These are phyloP conservation scores for Epinotia demarniana DNA, from an alignment of 2,888 invertebrate species.

Conservation along the genomic window DNA sequence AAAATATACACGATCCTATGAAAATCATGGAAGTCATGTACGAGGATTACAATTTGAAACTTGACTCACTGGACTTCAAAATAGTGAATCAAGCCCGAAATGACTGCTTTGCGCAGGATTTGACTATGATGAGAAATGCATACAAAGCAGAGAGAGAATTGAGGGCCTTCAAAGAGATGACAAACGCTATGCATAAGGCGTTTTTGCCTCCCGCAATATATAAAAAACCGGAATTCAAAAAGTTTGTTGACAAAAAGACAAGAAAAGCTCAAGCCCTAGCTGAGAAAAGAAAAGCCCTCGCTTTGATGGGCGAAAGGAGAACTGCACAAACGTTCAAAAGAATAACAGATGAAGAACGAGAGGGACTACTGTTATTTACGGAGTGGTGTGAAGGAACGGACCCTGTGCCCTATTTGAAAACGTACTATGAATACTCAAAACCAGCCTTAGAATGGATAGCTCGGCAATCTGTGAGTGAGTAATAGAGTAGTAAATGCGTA, in stretches of 20 bases:
- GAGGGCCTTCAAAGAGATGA: constrained; percentile 75
- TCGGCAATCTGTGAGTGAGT: constrained; percentile 52
- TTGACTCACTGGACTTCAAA: constrained; percentile 76
- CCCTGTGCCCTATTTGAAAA: constrained; percentile 68
- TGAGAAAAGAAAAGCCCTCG: constrained; percentile 57
- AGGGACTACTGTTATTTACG: constrained; percentile 71
- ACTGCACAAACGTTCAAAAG: constrained; percentile 63
- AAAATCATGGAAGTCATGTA: constrained; percentile 79
- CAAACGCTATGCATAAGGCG: constrained; percentile 77
- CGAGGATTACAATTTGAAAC: constrained; percentile 74
- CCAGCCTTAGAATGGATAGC: constrained; percentile 66
- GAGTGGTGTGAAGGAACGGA: constrained; percentile 78
- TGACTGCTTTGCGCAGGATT: constrained; percentile 76
- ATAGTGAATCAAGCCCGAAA: constrained; percentile 74
- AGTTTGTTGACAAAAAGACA: constrained; percentile 71
- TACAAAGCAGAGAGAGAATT: constrained; percentile 74
- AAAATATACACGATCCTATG: constrained; percentile 75
- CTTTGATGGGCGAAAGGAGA: constrained; percentile 54
- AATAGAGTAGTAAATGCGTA: not conserved
- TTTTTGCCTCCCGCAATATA: constrained; percentile 71
- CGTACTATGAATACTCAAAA: constrained; percentile 69
- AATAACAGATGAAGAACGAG: constrained; percentile 67
- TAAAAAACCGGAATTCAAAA: constrained; percentile 65
- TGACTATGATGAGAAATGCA: constrained; percentile 76
- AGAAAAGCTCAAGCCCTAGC: constrained; percentile 59